Conservation (phyloP, 1,140 invertebrate species). For the Solenopsis invicta region DNA sequence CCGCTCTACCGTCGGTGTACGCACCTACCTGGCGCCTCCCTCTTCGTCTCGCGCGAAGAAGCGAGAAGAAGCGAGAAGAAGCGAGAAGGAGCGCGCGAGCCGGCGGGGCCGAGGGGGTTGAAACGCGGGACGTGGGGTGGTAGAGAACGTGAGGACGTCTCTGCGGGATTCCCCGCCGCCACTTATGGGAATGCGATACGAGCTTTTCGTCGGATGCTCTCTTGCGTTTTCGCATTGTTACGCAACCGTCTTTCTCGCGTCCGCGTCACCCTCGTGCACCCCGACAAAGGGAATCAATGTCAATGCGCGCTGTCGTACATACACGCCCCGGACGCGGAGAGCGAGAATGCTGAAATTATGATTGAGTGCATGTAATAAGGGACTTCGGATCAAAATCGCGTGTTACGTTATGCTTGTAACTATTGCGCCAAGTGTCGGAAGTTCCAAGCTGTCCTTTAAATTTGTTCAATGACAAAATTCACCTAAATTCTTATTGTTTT, state of each 20-base stretch:
- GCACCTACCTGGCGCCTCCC: conserved; percentile 82
- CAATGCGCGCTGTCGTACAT: conserved; percentile 55
- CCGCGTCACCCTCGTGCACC: conserved; percentile 60
- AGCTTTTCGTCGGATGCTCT: conserved; percentile 81
- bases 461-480: background rate
- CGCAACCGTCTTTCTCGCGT: conserved; percentile 74
- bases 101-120: background rate
- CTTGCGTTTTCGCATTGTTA: conserved; percentile 82
- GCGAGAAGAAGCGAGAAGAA: conserved; percentile 17
- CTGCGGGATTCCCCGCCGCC: conserved; percentile 77
- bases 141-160: conserved; percentile 75
- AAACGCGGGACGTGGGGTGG: background rate
- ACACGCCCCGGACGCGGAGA: background rate
- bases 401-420: background rate
- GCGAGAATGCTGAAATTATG: conserved; percentile 32
- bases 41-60: conserved; percentile 38
- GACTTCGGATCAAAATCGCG: background rate
- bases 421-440: background rate
- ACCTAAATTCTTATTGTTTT: background rate
- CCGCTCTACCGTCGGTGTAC: conserved; percentile 44
- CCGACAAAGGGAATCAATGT: conserved; percentile 78
- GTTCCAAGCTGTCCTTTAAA: background rate
- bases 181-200: conserved; percentile 83
- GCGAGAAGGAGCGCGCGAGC: conserved; percentile 10
- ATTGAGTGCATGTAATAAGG: conserved; percentile 32